Conservation (phyloP, 2,888 invertebrate species). For the Agelastica alni region DNA sequence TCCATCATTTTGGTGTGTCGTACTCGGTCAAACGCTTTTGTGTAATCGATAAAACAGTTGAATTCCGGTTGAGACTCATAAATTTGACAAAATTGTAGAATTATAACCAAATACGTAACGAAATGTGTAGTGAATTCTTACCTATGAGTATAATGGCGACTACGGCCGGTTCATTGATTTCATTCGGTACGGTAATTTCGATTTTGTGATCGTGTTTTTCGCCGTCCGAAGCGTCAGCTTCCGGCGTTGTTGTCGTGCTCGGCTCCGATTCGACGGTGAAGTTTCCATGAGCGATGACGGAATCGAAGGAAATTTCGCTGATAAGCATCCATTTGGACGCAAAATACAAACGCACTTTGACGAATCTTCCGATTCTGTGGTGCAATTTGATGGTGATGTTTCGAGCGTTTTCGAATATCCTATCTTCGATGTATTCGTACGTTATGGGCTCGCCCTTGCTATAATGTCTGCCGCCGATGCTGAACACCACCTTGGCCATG, state of each 20-base stretch:
- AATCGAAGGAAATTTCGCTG: conserved; percentile 87
- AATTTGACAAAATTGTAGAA: too few species aligned
- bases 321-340: conserved; percentile 87
- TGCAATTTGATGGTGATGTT: conserved; percentile 83
- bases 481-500: conserved; percentile 77
- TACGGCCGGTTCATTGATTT: conserved; percentile 68
- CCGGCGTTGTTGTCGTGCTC: conserved; percentile 55
- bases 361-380: conserved; percentile 79
- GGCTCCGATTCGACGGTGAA: conserved; percentile 71
- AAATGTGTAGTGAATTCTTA: too few species aligned
- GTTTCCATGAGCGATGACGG: conserved; percentile 75
- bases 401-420: conserved; percentile 78
- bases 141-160: conserved; percentile 81
- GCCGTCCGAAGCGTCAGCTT: conserved; percentile 57
- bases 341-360: conserved; percentile 77
- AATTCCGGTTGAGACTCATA: too few species aligned
- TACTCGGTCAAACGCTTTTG: too few species aligned
- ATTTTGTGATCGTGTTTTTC: conserved; percentile 58
- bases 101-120: too few species aligned
- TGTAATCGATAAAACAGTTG: too few species aligned
- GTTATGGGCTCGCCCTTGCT: conserved; percentile 78
- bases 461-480: conserved; percentile 74
- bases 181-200: conserved; percentile 59
- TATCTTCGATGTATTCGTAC: conserved; percentile 73
- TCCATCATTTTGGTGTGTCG: too few species aligned